These are phyloP conservation scores for Parelbella ahira DNA, from an alignment of 2,888 invertebrate species.

Conservation along the genomic window DNA sequence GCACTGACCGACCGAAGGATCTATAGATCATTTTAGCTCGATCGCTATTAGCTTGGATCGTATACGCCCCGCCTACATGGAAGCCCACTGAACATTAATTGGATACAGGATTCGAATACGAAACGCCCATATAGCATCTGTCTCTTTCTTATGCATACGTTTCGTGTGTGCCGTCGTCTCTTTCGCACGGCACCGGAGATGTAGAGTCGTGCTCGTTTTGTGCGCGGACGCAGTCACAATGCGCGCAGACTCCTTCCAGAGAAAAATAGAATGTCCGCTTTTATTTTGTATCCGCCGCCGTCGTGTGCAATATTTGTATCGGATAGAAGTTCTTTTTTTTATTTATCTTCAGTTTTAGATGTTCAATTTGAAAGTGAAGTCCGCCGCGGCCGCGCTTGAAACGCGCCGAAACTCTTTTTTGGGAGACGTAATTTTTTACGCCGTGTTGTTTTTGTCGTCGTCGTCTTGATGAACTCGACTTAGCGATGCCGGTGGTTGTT, in stretches of 20 bases:
- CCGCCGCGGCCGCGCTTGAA: slow-evolving; percentile 44
- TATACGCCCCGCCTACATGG: slow-evolving; percentile 62
- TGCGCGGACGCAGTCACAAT: slow-evolving; percentile 65
- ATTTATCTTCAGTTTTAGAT: slow-evolving; percentile 44
- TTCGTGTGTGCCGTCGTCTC: slow-evolving; percentile 28
- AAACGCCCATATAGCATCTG: slow-evolving; percentile 56
- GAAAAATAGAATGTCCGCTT: slow-evolving; percentile 69
- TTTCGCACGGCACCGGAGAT: slow-evolving; percentile 38
- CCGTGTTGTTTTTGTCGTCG: slow-evolving; percentile 2
- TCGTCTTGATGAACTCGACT: slow-evolving; percentile 43
- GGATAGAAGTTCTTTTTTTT: slow-evolving; percentile 56
- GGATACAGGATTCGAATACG: slow-evolving; percentile 64
- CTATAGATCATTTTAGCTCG: slow-evolving; percentile 78
- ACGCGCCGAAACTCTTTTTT: slow-evolving; percentile 42
- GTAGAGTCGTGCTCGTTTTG: slow-evolving; percentile 54
- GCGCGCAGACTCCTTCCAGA: slow-evolving; percentile 66
- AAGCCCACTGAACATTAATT: slow-evolving; percentile 80
- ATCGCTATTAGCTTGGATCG: slow-evolving; percentile 74
- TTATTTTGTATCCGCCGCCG: slow-evolving; percentile 59
- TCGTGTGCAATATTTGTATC: slow-evolving; percentile 77
- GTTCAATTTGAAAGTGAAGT: slow-evolving; percentile 67
- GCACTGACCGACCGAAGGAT: slow-evolving; percentile 60
- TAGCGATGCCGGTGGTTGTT: slow-evolving; percentile 43
- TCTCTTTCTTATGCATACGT: slow-evolving; percentile 40
- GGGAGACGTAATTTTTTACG: slow-evolving; percentile 29